Base-by-base conservation (phyloP, 2,113 vertebrate genomes). In the Protomyctophum bolini region DNA sequence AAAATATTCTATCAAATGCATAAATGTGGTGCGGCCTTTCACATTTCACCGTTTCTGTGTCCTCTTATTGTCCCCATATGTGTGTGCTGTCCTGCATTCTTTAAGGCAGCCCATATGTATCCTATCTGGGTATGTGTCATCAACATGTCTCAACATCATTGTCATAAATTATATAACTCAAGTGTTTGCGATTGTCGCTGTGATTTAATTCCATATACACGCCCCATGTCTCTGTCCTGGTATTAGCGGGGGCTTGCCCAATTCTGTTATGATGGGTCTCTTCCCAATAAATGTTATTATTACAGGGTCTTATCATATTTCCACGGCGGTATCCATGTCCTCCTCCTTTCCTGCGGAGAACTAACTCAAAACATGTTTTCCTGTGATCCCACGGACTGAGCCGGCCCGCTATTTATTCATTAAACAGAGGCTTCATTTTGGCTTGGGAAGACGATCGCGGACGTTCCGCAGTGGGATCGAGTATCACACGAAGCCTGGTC, bases 311-410 rank as follows among this genome's bases (percentile, higher is more conserved):
- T 88, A 88, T 90, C 70, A 8, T 77, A 71, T 87, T 89, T 82
- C 86, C 71, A 5, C 56, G 2, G 15, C 72, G 58, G 75, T 78
- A 76, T 87, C 87, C 58, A 64, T 83, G 82, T 84, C 84, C 48
- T 21, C 82, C 52, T 82, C 77, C 21, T 21, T 84, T 84, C 87
- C 83, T 66, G 73, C 62, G 47, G 86, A 79, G 88, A 87, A 84
- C 84, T 91, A 90, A 91, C 84, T 87, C 63, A 78, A 90, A 89
- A 83, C 92, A 90, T 71, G 83, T 82, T 41, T 83, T 63, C 71
- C 74, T 72, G 78, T 74, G 88, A 88, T 87, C 85, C 50, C 49
- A 66, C 67, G 15, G 6, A 58, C 72, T 14, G 6, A 72, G 55
- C 56, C 15, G 6, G 60, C 15, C 58, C 68, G 29, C 66, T 81